Base-by-base conservation (phyloP, 2,113 vertebrate genomes). In the Coturnix japonica region DNA sequence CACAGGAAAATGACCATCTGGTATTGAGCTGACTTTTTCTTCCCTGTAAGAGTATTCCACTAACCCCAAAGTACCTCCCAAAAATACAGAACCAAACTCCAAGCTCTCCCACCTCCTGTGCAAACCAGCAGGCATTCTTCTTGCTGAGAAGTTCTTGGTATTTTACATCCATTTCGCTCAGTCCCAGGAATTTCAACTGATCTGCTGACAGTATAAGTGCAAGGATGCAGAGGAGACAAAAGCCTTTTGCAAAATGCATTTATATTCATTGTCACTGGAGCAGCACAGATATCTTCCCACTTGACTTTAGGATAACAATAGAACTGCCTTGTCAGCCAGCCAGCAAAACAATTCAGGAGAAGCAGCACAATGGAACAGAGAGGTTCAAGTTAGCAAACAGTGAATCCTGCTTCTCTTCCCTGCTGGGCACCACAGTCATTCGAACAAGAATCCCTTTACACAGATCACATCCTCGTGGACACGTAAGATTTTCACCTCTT, bases 291-390 rank as follows among this genome's bases (percentile, higher is more conserved):
- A 91, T 47, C 80, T 95, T 79, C 85, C 85, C 90, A 73, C 91
- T 95, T 92, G 90, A 91, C 86, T 78, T 81, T 37, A 76, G 71
- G 90, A 95, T 85, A 96, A 94, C 94, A 95, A 94, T 87, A 94
- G 91, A 86, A 90, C 75, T 85, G 79, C 56, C 81, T 56, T 93
- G 91, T 90, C 96, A 90, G 66, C 41, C 90, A 78, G 87, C 79
- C 90, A 96, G 61, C 77, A 57, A 51, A 20, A 54, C 72, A 81
- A 46, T 69, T 85, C 4, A 0, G 19, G 71, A 76, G 72, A 31
- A 4, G 46, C 76, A 85, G 77, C 0, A 0, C 39, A 37, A 25
- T 80, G 51, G 25, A 91, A 31, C 5, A 0, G 35, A 51, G 70
- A 89, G 54, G 25, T 67, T 51, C 39, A 18, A 61, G 81, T 64